Percentiles rank a stretch among this genome's conserved stretches.
phyloP scores from a whole-genome alignment of 2,888 invertebrate genomes.

The Drosophila ustulata region DNA sequence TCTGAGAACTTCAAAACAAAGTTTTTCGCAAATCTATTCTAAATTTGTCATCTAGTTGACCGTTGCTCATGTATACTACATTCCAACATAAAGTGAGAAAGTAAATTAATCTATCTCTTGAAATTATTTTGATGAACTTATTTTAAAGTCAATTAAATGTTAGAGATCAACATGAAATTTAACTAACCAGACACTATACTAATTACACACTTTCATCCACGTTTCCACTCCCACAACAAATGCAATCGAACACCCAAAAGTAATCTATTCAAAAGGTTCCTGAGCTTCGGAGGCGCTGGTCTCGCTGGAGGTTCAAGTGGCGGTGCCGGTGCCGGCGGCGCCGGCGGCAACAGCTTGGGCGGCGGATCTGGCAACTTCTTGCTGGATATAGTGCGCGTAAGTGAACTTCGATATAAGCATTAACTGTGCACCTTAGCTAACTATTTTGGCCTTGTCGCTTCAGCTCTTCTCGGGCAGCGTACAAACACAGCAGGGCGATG shows the following conservation, averaged over 20 bases:
- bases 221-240: conserved; percentile 3
- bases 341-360: conserved; percentile 86
- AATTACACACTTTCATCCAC: conserved; percentile 56
- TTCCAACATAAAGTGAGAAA: too few relatives aligned
- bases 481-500: conserved; percentile 87
- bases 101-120: too few relatives aligned
- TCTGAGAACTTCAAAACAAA: too few relatives aligned
- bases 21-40: too few relatives aligned
- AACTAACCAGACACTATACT: conserved; percentile 39
- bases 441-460: neutral
- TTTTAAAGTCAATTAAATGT: too few relatives aligned
- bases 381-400: conserved; percentile 95
- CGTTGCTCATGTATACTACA: too few relatives aligned
- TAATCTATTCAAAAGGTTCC: conserved; percentile 84
- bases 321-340: conserved; percentile 76
- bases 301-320: conserved; percentile 76
- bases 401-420: conserved; percentile 79
- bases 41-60: too few relatives aligned
- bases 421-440: neutral
- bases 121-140: too few relatives aligned
- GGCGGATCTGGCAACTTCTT: conserved; percentile 95
- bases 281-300: conserved; percentile 85
- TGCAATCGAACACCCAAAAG: conserved; percentile 55
- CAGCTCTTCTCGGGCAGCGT: conserved; percentile 93
- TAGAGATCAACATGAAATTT: neutral